A percentile compares a stretch with the other conserved stretches of the same genome.
Conservation (phyloP, 2,888 invertebrate genomes). For the Unio pictorum region DNA sequence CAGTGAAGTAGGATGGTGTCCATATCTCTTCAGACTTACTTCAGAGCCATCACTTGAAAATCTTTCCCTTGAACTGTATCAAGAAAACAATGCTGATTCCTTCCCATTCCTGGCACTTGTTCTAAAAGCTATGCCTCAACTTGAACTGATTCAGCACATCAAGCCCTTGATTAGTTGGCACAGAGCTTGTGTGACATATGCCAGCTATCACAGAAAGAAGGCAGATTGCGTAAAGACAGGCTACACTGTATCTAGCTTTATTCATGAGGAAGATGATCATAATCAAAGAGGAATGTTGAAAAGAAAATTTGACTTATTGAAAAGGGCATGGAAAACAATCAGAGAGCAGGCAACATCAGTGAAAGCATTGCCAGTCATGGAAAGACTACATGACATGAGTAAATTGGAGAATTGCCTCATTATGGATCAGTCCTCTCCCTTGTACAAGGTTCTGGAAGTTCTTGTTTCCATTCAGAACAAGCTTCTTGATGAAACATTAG, state of each 20-base stretch:
- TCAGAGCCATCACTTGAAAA: slow-evolving; percentile 5
- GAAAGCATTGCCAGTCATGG: too few relatives aligned
- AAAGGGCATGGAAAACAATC: too few relatives aligned
- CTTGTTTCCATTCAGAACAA: slow-evolving; percentile 32
- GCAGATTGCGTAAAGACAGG: slow-evolving; percentile 16
- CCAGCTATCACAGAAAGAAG: slow-evolving; percentile 32
- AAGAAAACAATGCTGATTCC: not conserved
- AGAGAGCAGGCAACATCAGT: too few relatives aligned
- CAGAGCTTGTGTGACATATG: slow-evolving; percentile 17
- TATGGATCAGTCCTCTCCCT: slow-evolving; percentile 13
- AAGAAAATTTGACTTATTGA: too few relatives aligned
- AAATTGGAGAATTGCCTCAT: slow-evolving; percentile 18
- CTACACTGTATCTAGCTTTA: too few relatives aligned
- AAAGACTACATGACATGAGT: too few relatives aligned
- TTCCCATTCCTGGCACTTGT: slow-evolving; percentile 19
- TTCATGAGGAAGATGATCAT: too few relatives aligned
- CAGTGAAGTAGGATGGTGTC: not conserved
- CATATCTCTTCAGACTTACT: slow-evolving; percentile 17
- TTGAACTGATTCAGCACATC: slow-evolving; percentile 22
- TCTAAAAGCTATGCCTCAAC: slow-evolving; percentile 5
- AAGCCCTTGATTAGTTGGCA: slow-evolving; percentile 37
- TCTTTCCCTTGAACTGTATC: slow-evolving; percentile 14
- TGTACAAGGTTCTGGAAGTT: slow-evolving; percentile 18
- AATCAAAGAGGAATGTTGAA: too few relatives aligned
- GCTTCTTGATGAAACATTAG: slow-evolving; percentile 24